phyloP scores from a whole-genome alignment of 2,888 invertebrate genomes.

The Chrysolina oricalcia region DNA sequence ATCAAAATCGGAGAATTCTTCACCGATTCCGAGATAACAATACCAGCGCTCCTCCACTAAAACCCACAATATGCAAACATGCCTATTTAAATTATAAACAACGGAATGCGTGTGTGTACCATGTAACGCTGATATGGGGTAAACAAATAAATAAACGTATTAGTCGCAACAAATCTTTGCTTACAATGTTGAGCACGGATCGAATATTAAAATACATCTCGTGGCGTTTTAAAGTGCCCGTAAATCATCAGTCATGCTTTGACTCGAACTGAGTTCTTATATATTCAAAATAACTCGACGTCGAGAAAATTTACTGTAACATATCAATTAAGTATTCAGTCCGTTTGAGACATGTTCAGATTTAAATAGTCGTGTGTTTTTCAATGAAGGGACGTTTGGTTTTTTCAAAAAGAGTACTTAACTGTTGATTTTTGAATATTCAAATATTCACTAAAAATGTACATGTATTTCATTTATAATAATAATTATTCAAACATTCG shows the following conservation, averaged over 20 bases:
- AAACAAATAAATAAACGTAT: slow-evolving; percentile 35
- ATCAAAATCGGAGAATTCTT: too few species aligned
- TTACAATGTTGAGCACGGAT: slow-evolving; percentile 57
- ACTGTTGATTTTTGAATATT: background rate
- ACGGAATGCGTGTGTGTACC: slow-evolving; percentile 1
- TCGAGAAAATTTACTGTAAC: slow-evolving; percentile 20
- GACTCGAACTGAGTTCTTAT: slow-evolving; percentile 16
- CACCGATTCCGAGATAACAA: too few species aligned
- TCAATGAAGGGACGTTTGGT: background rate
- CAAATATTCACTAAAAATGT: too few species aligned
- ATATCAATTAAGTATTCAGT: slow-evolving; percentile 6
- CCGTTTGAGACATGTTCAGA: slow-evolving; percentile 14
- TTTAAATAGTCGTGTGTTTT: slow-evolving; percentile 1
- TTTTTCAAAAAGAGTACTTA: background rate
- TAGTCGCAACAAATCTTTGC: slow-evolving; percentile 55
- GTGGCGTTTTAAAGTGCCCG: background rate
- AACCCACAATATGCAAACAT: background rate
- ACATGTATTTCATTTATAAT: too few species aligned
- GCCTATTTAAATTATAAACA: background rate
- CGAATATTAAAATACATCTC: slow-evolving; percentile 57
- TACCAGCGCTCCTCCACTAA: too few species aligned
- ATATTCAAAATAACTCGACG: slow-evolving; percentile 15
- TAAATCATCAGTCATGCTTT: slow-evolving; percentile 19
- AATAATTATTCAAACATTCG: too few species aligned
- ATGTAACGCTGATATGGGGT: slow-evolving; percentile 18